phyloP scores from a whole-genome alignment of 2,797 vertebrate species.

The Crenichthys baileyi region DNA sequence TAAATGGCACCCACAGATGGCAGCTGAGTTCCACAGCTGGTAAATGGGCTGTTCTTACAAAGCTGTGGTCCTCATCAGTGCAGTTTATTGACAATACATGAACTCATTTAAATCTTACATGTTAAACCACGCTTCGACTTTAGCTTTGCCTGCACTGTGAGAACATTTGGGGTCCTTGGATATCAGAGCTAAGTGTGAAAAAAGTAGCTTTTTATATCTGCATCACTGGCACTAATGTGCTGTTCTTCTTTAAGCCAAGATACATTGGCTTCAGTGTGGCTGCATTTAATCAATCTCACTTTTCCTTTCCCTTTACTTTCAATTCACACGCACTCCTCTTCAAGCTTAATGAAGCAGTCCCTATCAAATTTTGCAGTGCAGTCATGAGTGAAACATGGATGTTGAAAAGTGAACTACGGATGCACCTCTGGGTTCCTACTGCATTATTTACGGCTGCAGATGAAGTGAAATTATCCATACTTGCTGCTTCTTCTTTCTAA shows the following conservation, averaged over 20 bases:
- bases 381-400: constrained; percentile 72
- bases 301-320: constrained; percentile 31
- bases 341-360: constrained; percentile 68
- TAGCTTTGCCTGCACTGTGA: constrained; percentile 5
- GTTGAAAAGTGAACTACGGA: constrained; percentile 55
- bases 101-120: constrained; percentile 26
- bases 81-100: constrained; percentile 18
- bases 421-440: constrained; percentile 56
- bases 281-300: constrained; percentile 58
- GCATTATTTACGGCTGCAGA: constrained; percentile 58
- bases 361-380: constrained; percentile 68
- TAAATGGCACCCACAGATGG: constrained; percentile 66
- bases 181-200: constrained; percentile 14
- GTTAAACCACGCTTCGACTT: constrained; percentile 2
- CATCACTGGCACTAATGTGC: constrained; percentile 16
- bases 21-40: constrained; percentile 44
- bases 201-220: not conserved
- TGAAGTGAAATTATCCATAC: constrained; percentile 51
- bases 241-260: constrained; percentile 33
- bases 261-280: constrained; percentile 39
- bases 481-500: constrained; percentile 3
- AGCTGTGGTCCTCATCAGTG: constrained; percentile 26
- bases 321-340: constrained; percentile 43
- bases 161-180: constrained; percentile 12
- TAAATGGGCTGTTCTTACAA: constrained; percentile 52